These are phyloP conservation scores for Athene noctua DNA, from an alignment of 2,113 vertebrate species.

Conservation along the genomic window DNA sequence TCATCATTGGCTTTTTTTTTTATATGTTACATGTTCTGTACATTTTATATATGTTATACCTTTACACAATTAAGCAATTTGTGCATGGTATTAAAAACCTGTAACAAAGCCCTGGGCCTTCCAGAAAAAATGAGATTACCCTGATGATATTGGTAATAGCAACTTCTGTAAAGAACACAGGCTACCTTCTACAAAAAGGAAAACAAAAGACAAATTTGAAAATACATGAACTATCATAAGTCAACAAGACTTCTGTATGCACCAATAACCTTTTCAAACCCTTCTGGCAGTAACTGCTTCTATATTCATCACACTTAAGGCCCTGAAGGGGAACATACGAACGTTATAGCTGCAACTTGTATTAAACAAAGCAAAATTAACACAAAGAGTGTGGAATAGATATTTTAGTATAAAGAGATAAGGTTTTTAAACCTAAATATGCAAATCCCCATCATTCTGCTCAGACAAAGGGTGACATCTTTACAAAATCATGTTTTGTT, in stretches of 20 bases:
- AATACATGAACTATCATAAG: not conserved
- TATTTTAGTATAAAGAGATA: not conserved
- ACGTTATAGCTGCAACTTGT: slow-evolving; percentile 19
- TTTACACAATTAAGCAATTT: not conserved
- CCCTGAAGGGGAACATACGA: not conserved
- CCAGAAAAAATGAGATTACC: not conserved
- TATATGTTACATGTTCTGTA: not conserved
- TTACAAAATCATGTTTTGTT: not conserved
- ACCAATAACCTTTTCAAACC: slow-evolving; percentile 23
- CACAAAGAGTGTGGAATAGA: not conserved
- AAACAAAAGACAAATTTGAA: slow-evolving; percentile 32
- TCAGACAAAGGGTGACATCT: not conserved
- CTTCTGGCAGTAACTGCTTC: slow-evolving; percentile 46
- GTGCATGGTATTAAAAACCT: not conserved
- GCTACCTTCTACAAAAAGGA: not conserved
- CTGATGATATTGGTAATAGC: not conserved
- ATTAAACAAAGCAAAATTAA: not conserved
- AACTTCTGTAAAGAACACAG: not conserved
- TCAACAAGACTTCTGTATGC: not conserved
- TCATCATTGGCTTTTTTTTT: not conserved
- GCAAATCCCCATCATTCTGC: not conserved
- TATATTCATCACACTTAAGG: slow-evolving; percentile 48
- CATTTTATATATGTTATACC: not conserved
- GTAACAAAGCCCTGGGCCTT: not conserved
- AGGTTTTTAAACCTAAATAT: not conserved